Conservation (phyloP, 2,797 vertebrate genomes). For the Podarcis lilfordi region DNA sequence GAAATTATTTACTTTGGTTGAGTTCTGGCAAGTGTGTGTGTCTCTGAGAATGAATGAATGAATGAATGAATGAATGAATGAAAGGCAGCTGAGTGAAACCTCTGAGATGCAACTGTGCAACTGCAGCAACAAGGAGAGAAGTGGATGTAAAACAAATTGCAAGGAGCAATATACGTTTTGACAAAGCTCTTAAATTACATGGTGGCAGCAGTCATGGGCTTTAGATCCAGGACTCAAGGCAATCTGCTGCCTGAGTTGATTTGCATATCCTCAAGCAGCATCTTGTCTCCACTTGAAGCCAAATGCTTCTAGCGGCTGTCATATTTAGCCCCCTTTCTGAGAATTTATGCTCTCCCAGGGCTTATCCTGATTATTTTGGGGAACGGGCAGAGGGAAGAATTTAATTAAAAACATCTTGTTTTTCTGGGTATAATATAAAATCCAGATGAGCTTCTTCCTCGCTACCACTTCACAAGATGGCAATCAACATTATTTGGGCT, state of each 20-base stretch:
- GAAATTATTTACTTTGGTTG: neutral
- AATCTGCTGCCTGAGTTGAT: slow-evolving; percentile 7
- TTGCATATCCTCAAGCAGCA: neutral
- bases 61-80: neutral
- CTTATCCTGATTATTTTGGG: neutral
- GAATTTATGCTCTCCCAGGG: neutral
- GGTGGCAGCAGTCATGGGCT: neutral
- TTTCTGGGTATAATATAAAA: neutral
- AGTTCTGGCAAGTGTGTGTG: neutral
- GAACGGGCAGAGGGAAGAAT: neutral
- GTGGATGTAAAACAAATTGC: neutral
- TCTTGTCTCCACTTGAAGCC: neutral
- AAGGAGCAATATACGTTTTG: neutral
- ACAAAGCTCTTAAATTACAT: neutral
- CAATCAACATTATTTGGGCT: neutral
- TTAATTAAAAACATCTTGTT: neutral
- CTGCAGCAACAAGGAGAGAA: neutral
- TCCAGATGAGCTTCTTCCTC: too few species aligned
- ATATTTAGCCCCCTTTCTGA: neutral
- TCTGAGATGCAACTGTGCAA: neutral
- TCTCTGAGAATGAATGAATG: neutral
- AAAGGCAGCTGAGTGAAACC: neutral
- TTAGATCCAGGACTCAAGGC: neutral
- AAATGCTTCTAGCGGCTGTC: neutral
- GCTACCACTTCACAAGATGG: neutral